Evolutionary conservation across 2,113 vertebrate genomes (phyloP), one percentile per base, ranked within the genome.

Genomic region (Dryoscopus gambensis): DNA sequence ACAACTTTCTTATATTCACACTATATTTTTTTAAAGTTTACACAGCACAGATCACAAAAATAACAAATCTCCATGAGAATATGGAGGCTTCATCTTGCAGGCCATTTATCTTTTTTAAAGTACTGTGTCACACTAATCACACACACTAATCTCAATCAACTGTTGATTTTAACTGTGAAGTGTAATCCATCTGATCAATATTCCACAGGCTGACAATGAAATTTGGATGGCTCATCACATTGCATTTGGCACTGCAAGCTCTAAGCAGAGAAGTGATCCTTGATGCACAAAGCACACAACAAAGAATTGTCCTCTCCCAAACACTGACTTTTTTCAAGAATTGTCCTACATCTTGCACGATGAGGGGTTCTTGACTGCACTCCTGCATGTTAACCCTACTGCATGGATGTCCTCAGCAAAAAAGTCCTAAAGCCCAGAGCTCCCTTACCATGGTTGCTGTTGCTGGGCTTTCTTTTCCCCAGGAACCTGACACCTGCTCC

Each of bases 281-380:
- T 28, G 5, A 37, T 2, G 2, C 6, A 62, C 1, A 11, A 81
- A 89, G 19, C 16, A 28, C 4, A 21, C 18, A 39, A 33, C 5
- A 28, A 52, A 71, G 53, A 44, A 46, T 2, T 1, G 0, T 40
- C 15, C 23, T 59, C 22, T 53, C 24, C 10, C 53, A 56, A 33
- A 27, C 13, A 35, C 0, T 3, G 5, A 11, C 3, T 4, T 59
- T 4, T 60, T 35, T 62, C 6, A 52, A 56, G 37, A 69, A 64
- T 27, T 64, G 6, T 68, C 62, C 27, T 19, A 31, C 14, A 21
- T 19, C 2, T 59, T 82, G 52, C 25, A 65, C 7, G 20, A 53
- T 24, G 5, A 10, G 4, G 10, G 1, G 1, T 1, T 15, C 24
- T 25, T 27, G 40, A 63, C 10, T 17, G 8, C 14, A 11, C 5